Percentiles rank a stretch among this genome's conserved stretches.
Evolutionary conservation across 1,140 invertebrate species (phyloP).

Genomic region (Halesus radiatus): DNA sequence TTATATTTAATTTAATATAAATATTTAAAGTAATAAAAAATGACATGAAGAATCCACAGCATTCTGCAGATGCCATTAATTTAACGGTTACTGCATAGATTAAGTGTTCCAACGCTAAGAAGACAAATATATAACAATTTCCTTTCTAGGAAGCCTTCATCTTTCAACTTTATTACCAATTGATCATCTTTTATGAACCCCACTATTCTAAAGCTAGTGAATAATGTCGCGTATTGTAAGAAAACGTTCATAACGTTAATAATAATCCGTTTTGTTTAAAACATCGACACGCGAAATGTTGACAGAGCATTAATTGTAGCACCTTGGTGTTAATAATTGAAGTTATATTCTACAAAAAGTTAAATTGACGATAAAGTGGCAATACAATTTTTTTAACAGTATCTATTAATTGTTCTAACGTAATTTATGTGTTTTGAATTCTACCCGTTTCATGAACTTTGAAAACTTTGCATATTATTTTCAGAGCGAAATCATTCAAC

Average conservation of each 20-base stretch:
- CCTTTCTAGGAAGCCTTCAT: neutral
- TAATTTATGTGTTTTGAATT: too few relatives aligned
- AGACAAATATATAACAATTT: constrained; percentile 12
- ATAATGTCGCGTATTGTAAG: neutral
- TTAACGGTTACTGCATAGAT: neutral
- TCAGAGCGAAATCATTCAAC: too few relatives aligned
- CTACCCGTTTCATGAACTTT: too few relatives aligned
- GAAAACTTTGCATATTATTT: too few relatives aligned
- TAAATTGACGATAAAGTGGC: too few relatives aligned
- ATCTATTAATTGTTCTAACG: too few relatives aligned
- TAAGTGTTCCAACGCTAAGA: neutral
- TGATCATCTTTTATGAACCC: neutral
- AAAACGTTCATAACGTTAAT: neutral
- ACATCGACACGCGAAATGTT: neutral
- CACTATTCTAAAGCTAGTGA: neutral
- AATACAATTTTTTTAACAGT: too few relatives aligned
- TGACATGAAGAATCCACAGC: neutral
- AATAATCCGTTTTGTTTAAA: constrained; percentile 2
- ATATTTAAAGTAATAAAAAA: neutral
- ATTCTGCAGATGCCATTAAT: neutral
- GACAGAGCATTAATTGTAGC: too few relatives aligned
- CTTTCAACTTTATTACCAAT: constrained; percentile 6
- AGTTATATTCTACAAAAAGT: too few relatives aligned
- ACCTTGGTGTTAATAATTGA: too few relatives aligned
- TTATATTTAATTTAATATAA: too few relatives aligned